phyloP scores from a whole-genome alignment of 2,113 vertebrate genomes.

The Psammodynastes pulverulentus region DNA sequence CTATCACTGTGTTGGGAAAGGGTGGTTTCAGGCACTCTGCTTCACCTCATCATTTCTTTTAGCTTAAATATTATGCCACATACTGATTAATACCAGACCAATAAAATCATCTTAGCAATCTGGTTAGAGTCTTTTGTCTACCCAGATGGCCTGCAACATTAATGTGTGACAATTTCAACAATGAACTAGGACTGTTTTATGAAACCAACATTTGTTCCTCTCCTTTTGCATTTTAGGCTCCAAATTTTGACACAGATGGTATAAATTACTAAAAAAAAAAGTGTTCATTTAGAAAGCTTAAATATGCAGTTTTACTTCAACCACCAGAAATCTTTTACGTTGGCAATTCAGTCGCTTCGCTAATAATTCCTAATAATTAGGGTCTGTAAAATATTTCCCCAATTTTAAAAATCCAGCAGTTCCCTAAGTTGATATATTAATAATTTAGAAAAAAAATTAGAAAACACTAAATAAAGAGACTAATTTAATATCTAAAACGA shows the following conservation, averaged over 20 bases:
- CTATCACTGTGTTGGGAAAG: slow-evolving; percentile 49
- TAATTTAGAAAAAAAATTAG: slow-evolving; percentile 62
- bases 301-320: slow-evolving; percentile 82
- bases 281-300: slow-evolving; percentile 84
- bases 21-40: slow-evolving; percentile 58
- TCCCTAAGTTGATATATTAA: slow-evolving; percentile 51
- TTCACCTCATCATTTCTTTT: slow-evolving; percentile 79
- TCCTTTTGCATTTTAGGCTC: slow-evolving; percentile 79
- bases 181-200: slow-evolving; percentile 86
- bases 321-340: slow-evolving; percentile 78
- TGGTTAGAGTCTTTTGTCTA: slow-evolving; percentile 82
- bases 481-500: slow-evolving; percentile 27
- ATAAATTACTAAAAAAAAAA: slow-evolving; percentile 84
- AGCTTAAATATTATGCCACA: slow-evolving; percentile 80
- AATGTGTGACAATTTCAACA: slow-evolving; percentile 87
- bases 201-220: slow-evolving; percentile 85
- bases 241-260: slow-evolving; percentile 86
- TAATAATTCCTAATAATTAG: slow-evolving; percentile 77
- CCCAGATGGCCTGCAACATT: slow-evolving; percentile 83
- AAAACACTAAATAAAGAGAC: not conserved
- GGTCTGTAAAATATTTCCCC: slow-evolving; percentile 69
- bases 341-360: slow-evolving; percentile 79
- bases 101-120: slow-evolving; percentile 81
- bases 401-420: slow-evolving; percentile 5
- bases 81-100: slow-evolving; percentile 83